Base-by-base conservation (phyloP, 53 echinoderm and acorn worm genomes). In the Echinometra lucunter region DNA sequence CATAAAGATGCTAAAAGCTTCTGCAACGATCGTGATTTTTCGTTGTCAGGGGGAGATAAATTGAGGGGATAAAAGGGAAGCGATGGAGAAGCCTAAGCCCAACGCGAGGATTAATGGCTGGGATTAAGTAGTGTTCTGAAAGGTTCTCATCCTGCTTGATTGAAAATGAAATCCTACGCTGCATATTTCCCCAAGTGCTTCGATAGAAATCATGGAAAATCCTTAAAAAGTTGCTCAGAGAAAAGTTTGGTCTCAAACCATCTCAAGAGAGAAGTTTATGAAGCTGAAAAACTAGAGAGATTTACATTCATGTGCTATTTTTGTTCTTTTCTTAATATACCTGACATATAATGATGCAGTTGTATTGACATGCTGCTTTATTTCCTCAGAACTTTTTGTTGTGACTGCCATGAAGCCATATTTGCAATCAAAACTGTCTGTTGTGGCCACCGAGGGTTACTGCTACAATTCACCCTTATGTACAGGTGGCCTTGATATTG, bases 1-100 rank as follows among this genome's bases (percentile, higher is more conserved):
- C 28, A 40, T n/a, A 49, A 45, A 47, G 53, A 85, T 85, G 85
- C 49, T 45, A 49, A 45, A n/a, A 85, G 49, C 85, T 85, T 85
- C 49, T 0, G 81, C 81, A 42, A 81, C 42, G 81, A 81, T 42
- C 85, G 19, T 27, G 85, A 49, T n/a, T 53, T 85, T 45, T 2
- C 3, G 2, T 85, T 85, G 45, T 45, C 85, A 47, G 47, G 49
- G 49, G 27, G 49, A 10, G n/a, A n/a, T n/a, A n/a, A 28, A 85
- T 49, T 28, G 81, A 81, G 81, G 44, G 40, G 40, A 81, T 19
- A 81, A 12, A 45, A 85, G 85, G 49, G 49, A 47, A 53, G 37
- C 18, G 12, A 58, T 32, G 90, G 25, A 35, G 23, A 40, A 42
- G 42, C 21, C 11, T 40, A 21, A 40, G 21, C 18, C 42, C 19